Percentiles rank a stretch among this genome's conserved stretches.
Conservation (phyloP, 1,140 invertebrate species). For the Drosophila pectinifera region DNA sequence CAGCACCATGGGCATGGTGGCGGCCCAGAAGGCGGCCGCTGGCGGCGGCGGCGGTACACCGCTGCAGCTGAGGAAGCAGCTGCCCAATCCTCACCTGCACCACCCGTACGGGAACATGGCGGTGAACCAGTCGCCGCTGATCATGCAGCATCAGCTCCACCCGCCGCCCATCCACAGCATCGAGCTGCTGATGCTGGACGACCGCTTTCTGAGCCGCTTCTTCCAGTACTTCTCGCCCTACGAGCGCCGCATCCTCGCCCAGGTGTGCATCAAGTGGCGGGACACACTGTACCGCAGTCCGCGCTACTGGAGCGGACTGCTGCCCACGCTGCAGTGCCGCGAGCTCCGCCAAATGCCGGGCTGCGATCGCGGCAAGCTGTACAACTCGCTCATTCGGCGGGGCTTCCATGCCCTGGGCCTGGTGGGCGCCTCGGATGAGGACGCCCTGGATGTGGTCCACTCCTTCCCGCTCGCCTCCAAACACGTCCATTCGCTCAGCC, state of each 20-base stretch:
- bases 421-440: slow-evolving; percentile 94
- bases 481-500: slow-evolving; percentile 92
- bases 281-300: slow-evolving; percentile 94
- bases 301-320: slow-evolving; percentile 92
- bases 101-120: slow-evolving; percentile 71
- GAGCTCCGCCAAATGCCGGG: slow-evolving; percentile 89
- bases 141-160: slow-evolving; percentile 72
- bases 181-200: slow-evolving; percentile 92
- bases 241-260: slow-evolving; percentile 91
- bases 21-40: slow-evolving; percentile 65
- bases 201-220: slow-evolving; percentile 92
- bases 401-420: slow-evolving; percentile 94
- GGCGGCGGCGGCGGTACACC: slow-evolving; percentile 57
- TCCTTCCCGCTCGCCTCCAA: slow-evolving; percentile 93
- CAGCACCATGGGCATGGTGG: slow-evolving; percentile 80
- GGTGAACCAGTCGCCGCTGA: slow-evolving; percentile 68
- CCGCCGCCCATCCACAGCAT: slow-evolving; percentile 86
- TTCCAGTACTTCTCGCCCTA: slow-evolving; percentile 93
- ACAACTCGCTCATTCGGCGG: slow-evolving; percentile 92
- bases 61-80: slow-evolving; percentile 75
- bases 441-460: slow-evolving; percentile 94
- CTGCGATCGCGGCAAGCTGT: slow-evolving; percentile 89
- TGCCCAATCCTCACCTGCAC: slow-evolving; percentile 83
- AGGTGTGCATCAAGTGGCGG: slow-evolving; percentile 94
- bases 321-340: slow-evolving; percentile 93